phyloP scores from a whole-genome alignment of 2,888 invertebrate genomes.

The Limnephilus lunatus region DNA sequence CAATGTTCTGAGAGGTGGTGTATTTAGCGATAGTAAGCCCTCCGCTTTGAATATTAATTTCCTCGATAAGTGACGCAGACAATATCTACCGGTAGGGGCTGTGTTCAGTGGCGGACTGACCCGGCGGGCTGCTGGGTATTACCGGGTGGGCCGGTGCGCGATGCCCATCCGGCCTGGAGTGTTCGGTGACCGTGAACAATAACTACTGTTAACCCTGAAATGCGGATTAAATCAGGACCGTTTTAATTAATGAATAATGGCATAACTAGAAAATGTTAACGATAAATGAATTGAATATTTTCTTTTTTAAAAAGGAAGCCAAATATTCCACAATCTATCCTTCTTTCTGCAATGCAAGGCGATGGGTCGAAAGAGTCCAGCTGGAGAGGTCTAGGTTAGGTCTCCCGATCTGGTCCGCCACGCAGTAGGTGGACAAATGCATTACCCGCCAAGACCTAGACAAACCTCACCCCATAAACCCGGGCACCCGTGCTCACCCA shows the following conservation, averaged over 20 bases:
- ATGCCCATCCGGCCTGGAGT: not conserved
- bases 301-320: no score
- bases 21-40: constrained; percentile 37
- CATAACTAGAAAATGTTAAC: no score
- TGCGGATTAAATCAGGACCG: not conserved
- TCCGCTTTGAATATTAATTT: constrained; percentile 42
- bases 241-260: not conserved
- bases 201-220: not conserved
- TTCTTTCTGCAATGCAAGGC: no score
- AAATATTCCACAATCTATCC: no score
- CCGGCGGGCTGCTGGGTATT: not conserved
- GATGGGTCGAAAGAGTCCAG: no score
- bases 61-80: constrained; percentile 37
- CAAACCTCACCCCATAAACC: no score
- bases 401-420: no score
- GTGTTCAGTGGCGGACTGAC: not conserved
- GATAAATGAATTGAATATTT: no score
- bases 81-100: constrained; percentile 21
- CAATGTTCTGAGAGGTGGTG: not conserved
- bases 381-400: no score
- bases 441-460: no score
- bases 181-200: not conserved
- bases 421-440: no score
- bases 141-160: not conserved
- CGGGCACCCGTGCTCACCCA: no score